Conservation (phyloP, 2,113 vertebrate genomes). For the Callorhinus ursinus region DNA sequence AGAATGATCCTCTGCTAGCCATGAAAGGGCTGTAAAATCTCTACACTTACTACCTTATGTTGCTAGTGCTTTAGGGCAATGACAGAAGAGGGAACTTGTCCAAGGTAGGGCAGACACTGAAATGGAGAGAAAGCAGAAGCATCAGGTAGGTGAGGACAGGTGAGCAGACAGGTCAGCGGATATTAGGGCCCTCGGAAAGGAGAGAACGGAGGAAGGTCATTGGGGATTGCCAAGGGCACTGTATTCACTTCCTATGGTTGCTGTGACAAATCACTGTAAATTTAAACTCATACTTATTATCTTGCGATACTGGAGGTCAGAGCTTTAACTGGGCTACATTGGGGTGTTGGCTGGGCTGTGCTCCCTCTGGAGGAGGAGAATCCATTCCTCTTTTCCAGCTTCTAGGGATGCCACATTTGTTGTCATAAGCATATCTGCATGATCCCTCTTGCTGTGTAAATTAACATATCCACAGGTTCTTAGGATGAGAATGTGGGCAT, state of each 20-base stretch:
- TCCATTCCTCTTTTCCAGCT: rapidly evolving
- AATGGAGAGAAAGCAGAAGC: neutral
- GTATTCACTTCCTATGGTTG: neutral
- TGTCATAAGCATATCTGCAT: neutral
- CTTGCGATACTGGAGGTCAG: neutral
- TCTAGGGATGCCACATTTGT: neutral
- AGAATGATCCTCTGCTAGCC: neutral
- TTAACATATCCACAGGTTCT: neutral
- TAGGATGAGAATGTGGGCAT: neutral
- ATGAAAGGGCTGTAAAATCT: neutral
- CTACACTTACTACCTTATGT: rapidly evolving
- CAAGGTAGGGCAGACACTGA: neutral
- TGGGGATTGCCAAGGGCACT: rapidly evolving
- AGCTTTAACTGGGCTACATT: neutral
- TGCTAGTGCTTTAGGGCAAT: neutral
- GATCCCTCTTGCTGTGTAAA: neutral
- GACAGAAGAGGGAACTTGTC: neutral
- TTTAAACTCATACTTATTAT: rapidly evolving
- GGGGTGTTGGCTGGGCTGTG: no score
- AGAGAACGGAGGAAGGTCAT: neutral
- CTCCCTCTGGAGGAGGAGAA: neutral
- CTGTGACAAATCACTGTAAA: neutral
- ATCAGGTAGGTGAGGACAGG: rapidly evolving
- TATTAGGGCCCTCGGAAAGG: neutral
- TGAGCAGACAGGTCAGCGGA: neutral